Conservation (phyloP, 2,113 vertebrate species). For the Protomyctophum bolini region DNA sequence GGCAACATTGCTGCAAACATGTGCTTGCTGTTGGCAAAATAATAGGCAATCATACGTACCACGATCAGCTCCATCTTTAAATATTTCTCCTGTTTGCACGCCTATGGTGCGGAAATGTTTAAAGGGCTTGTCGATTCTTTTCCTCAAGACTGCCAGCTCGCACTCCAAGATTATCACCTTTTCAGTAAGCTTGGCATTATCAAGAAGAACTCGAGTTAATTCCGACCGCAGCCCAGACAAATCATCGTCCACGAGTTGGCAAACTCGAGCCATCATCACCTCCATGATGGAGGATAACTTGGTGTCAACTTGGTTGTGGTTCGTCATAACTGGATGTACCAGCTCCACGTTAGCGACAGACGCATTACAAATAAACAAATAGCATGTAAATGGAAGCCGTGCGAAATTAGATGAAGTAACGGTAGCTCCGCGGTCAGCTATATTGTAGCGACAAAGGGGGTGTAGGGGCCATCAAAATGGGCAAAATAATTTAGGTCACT, state of each 20-base stretch:
- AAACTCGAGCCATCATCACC: slow-evolving; percentile 66
- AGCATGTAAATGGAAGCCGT: too few relatives aligned
- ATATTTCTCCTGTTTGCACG: slow-evolving; percentile 52
- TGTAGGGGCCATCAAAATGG: too few relatives aligned
- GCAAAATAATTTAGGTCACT: too few relatives aligned
- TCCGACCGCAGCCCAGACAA: slow-evolving; percentile 56
- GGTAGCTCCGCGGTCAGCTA: too few relatives aligned
- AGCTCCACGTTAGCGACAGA: too few relatives aligned
- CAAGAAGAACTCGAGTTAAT: slow-evolving; percentile 53
- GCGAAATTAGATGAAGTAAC: too few relatives aligned
- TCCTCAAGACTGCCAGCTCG: slow-evolving; percentile 44
- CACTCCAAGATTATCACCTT: slow-evolving; percentile 63
- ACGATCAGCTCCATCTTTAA: slow-evolving; percentile 20
- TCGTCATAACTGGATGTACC: slow-evolving; percentile 37
- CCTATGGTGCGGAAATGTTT: slow-evolving; percentile 57
- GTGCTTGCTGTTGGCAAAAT: background rate
- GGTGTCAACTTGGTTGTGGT: slow-evolving; percentile 29
- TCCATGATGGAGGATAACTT: slow-evolving; percentile 74
- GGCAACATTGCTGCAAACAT: background rate
- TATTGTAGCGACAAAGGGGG: too few relatives aligned
- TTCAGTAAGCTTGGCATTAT: slow-evolving; percentile 61
- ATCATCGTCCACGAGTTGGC: slow-evolving; percentile 70
- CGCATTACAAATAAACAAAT: too few relatives aligned
- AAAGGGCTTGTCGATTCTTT: slow-evolving; percentile 26
- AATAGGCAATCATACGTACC: slow-evolving; percentile 23